Conservation (phyloP, 2,797 vertebrate species). For the Merluccius polli region DNA sequence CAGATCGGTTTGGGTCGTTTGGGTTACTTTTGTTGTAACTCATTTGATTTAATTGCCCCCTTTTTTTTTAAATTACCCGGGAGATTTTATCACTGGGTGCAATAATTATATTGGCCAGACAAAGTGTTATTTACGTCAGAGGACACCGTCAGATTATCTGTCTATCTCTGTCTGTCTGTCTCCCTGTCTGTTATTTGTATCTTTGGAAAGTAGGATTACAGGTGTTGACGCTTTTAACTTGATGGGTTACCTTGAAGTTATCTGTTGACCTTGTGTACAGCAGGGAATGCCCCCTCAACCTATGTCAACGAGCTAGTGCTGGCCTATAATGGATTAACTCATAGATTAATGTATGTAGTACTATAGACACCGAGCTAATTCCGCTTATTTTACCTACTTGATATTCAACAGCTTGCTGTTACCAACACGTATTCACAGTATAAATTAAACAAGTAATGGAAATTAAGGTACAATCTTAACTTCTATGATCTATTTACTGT, state of each 20-base stretch:
- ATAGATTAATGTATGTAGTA: too few relatives aligned
- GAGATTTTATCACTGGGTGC: background rate
- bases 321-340: too few relatives aligned
- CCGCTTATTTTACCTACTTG: too few relatives aligned
- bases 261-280: background rate
- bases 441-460: background rate
- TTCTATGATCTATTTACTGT: too few relatives aligned
- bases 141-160: background rate
- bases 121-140: background rate
- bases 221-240: background rate
- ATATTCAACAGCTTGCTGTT: background rate
- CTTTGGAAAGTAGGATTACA: background rate
- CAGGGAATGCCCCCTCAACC: background rate
- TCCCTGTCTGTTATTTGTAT: background rate
- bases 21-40: background rate
- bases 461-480: background rate
- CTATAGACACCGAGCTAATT: too few relatives aligned
- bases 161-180: too few relatives aligned
- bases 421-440: too few relatives aligned
- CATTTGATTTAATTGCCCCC: background rate
- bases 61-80: background rate
- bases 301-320: too few relatives aligned
- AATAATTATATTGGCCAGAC: background rate
- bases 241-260: background rate
- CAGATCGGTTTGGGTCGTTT: background rate